Percentiles rank a stretch among this genome's conserved stretches.
Conservation (phyloP, 2,797 vertebrate genomes). For the Aselliscus stoliczkanus region DNA sequence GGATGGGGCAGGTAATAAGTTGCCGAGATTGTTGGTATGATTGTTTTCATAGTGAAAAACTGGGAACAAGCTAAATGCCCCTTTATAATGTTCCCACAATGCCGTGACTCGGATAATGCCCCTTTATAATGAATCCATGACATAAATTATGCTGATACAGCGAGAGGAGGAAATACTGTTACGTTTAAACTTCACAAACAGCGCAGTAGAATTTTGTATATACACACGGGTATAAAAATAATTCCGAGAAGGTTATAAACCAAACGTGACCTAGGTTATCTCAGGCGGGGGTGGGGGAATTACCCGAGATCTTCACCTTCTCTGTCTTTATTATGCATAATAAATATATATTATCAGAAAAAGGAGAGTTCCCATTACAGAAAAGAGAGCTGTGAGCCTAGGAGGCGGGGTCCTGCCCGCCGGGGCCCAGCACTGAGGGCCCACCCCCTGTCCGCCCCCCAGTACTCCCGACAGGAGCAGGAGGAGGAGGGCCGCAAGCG, state of each 20-base stretch:
- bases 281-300: neutral
- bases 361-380: rapidly evolving
- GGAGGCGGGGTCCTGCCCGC: rapidly evolving
- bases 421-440: neutral
- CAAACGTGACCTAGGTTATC: neutral
- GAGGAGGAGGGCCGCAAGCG: conserved; percentile 91
- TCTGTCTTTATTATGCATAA: too few species aligned
- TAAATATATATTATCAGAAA: rapidly evolving
- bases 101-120: too few species aligned
- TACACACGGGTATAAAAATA: rapidly evolving
- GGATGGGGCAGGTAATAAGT: neutral
- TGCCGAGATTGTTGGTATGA: too few species aligned
- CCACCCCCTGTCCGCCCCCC: neutral
- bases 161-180: rapidly evolving
- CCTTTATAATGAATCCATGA: rapidly evolving
- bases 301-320: neutral
- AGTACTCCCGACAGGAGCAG: conserved; percentile 88
- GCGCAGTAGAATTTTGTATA: rapidly evolving
- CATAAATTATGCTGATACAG: rapidly evolving
- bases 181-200: rapidly evolving
- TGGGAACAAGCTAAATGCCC: neutral
- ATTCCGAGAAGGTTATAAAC: neutral
- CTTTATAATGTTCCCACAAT: rapidly evolving
- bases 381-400: rapidly evolving
- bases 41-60: neutral